These are phyloP conservation scores for Crenichthys baileyi DNA, from an alignment of 2,797 vertebrate genomes.

Conservation along the genomic window DNA sequence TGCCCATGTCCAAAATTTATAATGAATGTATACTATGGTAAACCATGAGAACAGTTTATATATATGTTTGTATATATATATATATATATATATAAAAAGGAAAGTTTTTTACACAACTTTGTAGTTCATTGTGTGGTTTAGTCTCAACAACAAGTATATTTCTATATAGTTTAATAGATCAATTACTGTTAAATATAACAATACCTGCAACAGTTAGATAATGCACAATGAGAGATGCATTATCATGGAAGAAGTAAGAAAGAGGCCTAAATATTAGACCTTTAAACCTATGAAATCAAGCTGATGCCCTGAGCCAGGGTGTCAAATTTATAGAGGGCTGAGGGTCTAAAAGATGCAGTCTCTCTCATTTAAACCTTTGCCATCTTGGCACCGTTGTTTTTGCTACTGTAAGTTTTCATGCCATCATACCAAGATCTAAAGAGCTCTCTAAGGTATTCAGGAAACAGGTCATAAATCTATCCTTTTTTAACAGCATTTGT, in stretches of 20 bases:
- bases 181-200: neutral
- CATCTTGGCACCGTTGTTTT: neutral
- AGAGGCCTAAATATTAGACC: neutral
- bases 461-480: neutral
- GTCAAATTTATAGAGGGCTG: neutral
- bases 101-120: neutral
- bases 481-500: neutral
- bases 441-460: neutral
- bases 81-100: no score
- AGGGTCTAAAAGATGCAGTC: neutral
- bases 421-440: neutral
- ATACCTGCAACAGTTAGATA: neutral
- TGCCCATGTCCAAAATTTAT: no score
- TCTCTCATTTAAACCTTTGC: constrained; percentile 6
- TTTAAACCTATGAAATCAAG: neutral
- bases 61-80: no score
- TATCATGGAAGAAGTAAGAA: neutral
- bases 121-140: neutral
- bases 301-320: neutral
- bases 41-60: neutral
- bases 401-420: neutral
- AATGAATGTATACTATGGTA: no score
- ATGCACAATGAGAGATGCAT: neutral
- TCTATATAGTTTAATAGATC: neutral
- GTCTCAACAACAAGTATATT: neutral